Evolutionary conservation across 2,113 vertebrate genomes (phyloP), one percentile per base, ranked within the genome.

Genomic region (Periophthalmus modestus): DNA sequence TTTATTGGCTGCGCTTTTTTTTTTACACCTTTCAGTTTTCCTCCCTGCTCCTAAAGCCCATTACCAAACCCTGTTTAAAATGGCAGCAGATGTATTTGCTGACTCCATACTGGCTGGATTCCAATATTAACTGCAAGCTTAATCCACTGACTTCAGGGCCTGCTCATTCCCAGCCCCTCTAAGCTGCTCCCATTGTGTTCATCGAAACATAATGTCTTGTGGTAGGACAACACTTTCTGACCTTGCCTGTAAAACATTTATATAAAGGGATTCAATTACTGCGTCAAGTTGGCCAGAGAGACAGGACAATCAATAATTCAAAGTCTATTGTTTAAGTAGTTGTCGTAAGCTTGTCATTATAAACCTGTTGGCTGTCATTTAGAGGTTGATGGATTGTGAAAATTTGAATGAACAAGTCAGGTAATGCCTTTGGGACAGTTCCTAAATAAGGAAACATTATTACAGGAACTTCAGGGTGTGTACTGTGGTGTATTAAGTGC

Each of bases 321-420:
- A 28, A 63, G 47, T 72, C 28, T 62, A 78, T 85, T 87, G 81
- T 90, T 89, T 34, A 54, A 73, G 36, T 24, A 46, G 72, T 72
- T 77, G 71, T 77, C 76, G 47, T 28, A 81, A 73, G 78, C 68
- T 69, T 82, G 74, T 87, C 80, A 86, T 83, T 82, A 72, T 73
- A 55, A 86, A 85, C 87, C 71, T 85, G 89, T 58, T 79, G 43
- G 73, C 77, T 82, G 55, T 73, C 85, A 84, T 85, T 88, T 82
- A 43, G 14, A 80, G 87, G 80, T 87, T 67, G 86, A 87, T 90
- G 85, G 84, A 78, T 80, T 74, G 73, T 75, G 75, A 74, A 48
- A 73, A 71, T 58, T 23, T 39, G 66, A 78, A 54, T 86, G 79
- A 86, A 84, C 47, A 61, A 66, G 66, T 73, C 72, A 84, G 84